Conservation (phyloP, 2,113 vertebrate genomes). For the Manacus vitellinus region DNA sequence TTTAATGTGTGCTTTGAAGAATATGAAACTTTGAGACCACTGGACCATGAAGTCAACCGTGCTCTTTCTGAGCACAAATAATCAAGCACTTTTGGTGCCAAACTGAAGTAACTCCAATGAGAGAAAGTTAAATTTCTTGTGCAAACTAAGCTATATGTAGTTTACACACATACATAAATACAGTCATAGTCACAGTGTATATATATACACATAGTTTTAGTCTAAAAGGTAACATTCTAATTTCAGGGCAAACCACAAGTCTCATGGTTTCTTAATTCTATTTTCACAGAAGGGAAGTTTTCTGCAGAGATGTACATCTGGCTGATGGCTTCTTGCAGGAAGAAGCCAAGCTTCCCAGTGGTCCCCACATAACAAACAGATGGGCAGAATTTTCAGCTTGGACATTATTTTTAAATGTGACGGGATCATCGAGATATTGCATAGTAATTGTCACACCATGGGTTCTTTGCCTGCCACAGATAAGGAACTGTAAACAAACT, state of each 20-base stretch:
- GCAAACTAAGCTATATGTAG: neutral
- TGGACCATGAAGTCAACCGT: neutral
- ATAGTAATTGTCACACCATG: neutral
- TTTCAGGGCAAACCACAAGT: neutral
- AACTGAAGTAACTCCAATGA: neutral
- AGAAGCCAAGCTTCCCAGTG: neutral
- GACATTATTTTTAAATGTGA: neutral
- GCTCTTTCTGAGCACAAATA: neutral
- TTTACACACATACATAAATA: neutral
- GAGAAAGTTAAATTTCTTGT: neutral
- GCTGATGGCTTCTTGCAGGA: neutral
- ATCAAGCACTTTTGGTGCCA: neutral
- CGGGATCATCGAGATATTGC: neutral
- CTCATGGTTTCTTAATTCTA: neutral
- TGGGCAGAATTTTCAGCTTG: neutral
- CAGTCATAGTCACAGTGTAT: neutral
- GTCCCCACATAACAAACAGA: neutral
- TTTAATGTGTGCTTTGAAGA: neutral
- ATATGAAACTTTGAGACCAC: neutral
- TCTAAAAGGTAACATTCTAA: neutral
- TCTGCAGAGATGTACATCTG: neutral
- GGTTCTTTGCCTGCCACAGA: slow-evolving; percentile 19
- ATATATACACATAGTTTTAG: neutral
- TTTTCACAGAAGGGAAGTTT: neutral
- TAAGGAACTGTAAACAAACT: slow-evolving; percentile 50